A percentile compares a stretch with the other conserved stretches of the same genome.
Conservation (phyloP, 2,113 vertebrate species). For the Oryzias melastigma region DNA sequence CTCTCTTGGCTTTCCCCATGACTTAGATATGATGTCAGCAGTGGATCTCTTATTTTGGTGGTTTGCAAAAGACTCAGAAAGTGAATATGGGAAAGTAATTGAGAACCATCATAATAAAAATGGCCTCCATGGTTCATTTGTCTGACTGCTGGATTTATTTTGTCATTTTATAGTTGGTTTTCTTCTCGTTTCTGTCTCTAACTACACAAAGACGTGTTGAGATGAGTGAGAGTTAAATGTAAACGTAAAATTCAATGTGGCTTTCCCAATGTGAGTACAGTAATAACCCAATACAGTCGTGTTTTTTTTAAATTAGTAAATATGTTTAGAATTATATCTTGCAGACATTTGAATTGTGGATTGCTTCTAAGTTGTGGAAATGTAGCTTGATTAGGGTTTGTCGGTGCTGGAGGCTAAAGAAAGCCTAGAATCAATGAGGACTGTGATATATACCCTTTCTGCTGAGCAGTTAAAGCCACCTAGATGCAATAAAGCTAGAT, state of each 20-base stretch:
- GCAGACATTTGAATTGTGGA: too few species aligned
- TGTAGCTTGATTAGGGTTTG: too few species aligned
- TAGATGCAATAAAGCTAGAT: background rate
- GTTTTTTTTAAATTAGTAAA: too few species aligned
- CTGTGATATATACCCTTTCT: background rate
- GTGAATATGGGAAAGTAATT: slow-evolving; percentile 9
- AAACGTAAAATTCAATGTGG: too few species aligned
- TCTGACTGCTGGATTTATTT: background rate
- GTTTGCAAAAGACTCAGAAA: slow-evolving; percentile 1
- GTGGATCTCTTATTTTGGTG: slow-evolving; percentile 30
- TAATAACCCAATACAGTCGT: too few species aligned
- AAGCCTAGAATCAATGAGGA: background rate
- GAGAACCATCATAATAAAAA: slow-evolving; percentile 7
- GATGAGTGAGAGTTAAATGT: too few species aligned
- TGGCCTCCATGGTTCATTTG: background rate
- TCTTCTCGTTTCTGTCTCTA: background rate
- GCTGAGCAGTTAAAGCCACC: background rate
- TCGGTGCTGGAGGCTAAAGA: background rate
- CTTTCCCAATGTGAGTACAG: too few species aligned
- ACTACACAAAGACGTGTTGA: background rate
- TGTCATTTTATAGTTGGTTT: background rate
- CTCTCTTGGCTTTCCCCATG: slow-evolving; percentile 35
- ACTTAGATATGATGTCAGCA: slow-evolving; percentile 44
- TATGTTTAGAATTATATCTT: too few species aligned
- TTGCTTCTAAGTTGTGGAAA: too few species aligned